These are phyloP conservation scores for Paraescarpia echinospica DNA, from an alignment of 1,140 invertebrate genomes.

Conservation along the genomic window DNA sequence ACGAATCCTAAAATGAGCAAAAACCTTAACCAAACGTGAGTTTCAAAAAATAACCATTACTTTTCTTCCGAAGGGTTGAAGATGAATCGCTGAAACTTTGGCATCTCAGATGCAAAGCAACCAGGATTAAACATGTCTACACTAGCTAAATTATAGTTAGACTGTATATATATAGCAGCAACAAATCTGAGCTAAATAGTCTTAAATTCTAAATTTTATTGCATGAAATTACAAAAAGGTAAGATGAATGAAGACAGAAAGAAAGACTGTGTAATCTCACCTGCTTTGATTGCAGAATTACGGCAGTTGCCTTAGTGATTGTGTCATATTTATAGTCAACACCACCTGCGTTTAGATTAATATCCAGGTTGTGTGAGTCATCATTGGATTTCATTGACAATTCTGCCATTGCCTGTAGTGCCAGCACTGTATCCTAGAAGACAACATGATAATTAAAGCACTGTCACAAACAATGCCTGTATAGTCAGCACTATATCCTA, in stretches of 20 bases:
- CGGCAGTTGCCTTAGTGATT: background rate
- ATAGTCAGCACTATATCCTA: no score
- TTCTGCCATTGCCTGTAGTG: constrained; percentile 12
- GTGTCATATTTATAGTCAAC: constrained; percentile 7
- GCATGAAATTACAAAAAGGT: background rate
- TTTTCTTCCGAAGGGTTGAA: no score
- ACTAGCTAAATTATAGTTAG: no score
- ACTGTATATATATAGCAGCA: no score
- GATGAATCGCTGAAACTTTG: no score
- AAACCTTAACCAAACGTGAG: no score
- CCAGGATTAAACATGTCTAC: no score
- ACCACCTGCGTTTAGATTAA: background rate
- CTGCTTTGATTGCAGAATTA: constrained; percentile 13
- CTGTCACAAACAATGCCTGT: background rate
- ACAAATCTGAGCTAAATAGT: no score
- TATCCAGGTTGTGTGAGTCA: background rate
- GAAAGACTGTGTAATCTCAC: background rate
- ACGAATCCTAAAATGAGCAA: no score
- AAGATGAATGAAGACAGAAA: background rate
- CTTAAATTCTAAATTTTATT: no score
- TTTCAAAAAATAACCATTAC: no score
- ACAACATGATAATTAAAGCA: background rate
- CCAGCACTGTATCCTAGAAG: constrained; percentile 3
- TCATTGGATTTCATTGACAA: background rate
- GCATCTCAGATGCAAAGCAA: no score